phyloP scores from a whole-genome alignment of 2,113 vertebrate species.

The Gambusia holbrooki region DNA sequence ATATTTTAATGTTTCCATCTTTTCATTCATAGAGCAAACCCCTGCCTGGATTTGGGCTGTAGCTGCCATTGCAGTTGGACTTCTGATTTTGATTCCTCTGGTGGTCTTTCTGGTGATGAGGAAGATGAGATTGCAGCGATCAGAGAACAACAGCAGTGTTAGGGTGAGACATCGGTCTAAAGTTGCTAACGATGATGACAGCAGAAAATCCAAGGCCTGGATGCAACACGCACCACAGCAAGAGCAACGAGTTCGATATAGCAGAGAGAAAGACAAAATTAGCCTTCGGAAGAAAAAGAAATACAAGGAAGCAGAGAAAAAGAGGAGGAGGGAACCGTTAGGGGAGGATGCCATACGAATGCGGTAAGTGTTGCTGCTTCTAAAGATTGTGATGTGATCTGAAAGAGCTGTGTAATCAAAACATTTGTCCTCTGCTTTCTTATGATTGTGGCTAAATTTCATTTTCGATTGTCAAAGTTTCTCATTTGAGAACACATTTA shows the following conservation, averaged over 20 bases:
- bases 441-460: too few relatives aligned
- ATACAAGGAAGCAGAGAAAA: slow-evolving; percentile 79
- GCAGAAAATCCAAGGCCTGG: slow-evolving; percentile 62
- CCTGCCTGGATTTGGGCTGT: slow-evolving; percentile 79
- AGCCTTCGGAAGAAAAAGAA: slow-evolving; percentile 78
- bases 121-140: slow-evolving; percentile 70
- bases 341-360: slow-evolving; percentile 88
- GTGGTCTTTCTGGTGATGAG: slow-evolving; percentile 76
- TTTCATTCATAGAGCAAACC: slow-evolving; percentile 38
- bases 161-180: slow-evolving; percentile 63
- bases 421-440: too few relatives aligned
- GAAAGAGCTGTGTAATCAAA: slow-evolving; percentile 15
- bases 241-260: slow-evolving; percentile 53
- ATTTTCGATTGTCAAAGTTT: too few relatives aligned
- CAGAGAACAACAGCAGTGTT: slow-evolving; percentile 52
- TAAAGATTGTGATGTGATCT: slow-evolving; percentile 36
- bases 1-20: neutral
- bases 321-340: slow-evolving; percentile 84
- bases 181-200: slow-evolving; percentile 31
- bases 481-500: too few relatives aligned
- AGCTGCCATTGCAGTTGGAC: slow-evolving; percentile 70
- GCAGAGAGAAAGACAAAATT: slow-evolving; percentile 70
- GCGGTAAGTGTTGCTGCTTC: slow-evolving; percentile 75
- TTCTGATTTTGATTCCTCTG: slow-evolving; percentile 69
- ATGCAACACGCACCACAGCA: slow-evolving; percentile 40